Base-by-base conservation (phyloP, 1,140 invertebrate species). In the Bilobella aurantiaca region DNA sequence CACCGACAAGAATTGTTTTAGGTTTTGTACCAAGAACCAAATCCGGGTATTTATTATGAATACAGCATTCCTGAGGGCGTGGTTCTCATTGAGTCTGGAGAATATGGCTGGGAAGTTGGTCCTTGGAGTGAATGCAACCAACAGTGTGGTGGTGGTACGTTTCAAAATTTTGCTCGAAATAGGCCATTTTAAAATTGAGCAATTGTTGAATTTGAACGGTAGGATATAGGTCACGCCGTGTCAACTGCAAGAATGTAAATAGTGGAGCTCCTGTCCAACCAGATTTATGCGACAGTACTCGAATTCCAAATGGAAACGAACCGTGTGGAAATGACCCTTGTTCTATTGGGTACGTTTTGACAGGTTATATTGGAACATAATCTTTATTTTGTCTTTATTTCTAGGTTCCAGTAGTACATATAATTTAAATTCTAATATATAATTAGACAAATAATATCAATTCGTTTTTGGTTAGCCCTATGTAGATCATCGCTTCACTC, bases 101-200 rank as follows among this genome's bases (percentile, higher is more conserved):
- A 88, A 64, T 95, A 94, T 76, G 80, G 81, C 8, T 95, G 91
- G 91, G 82, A 85, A 3, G 83, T 82, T 73, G 87, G 86, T 37
- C 84, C 88, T 65, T 97, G 89, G 77, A 84, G 85, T 2, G 79
- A 83, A 0, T 98, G 94, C 77, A 88, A 84, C 64, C 82, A 82
- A 1, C 82, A 85, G 5, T 98, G 94, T 76, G 94, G 93, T 23
- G 88, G 89, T 82, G 93, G 93, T 87, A 78, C n/a, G n/a, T n/a
- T n/a, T n/a, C n/a, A 78, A 67, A 25, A n/a, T 23, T 56, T n/a
- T 56, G 21, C 8, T n/a, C 23, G 12, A 8, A 56, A n/a, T 56
- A n/a, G 8, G n/a, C n/a, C n/a, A n/a, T n/a, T n/a, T n/a, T n/a
- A n/a, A n/a, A n/a, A n/a, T n/a, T n/a, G 25, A 23, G 5, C 12